Evolutionary conservation across 1,140 invertebrate genomes (phyloP).

Genomic region (Octopus bimaculoides): DNA sequence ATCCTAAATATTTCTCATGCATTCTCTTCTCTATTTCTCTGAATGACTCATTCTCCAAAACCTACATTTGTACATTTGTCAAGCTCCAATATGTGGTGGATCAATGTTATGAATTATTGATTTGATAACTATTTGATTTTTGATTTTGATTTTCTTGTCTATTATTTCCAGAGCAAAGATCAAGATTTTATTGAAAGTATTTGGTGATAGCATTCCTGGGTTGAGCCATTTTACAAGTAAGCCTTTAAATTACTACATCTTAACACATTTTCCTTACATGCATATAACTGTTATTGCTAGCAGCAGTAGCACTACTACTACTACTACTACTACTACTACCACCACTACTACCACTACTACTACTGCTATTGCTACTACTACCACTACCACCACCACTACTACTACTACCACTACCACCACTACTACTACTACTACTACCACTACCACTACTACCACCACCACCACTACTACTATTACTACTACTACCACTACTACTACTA

Average conservation of each 20-base stretch:
- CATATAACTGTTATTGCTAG: background rate
- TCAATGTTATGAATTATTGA: too few relatives aligned
- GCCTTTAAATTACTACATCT: constrained; percentile 18
- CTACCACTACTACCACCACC: constrained; percentile 15
- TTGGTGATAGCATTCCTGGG: constrained; percentile 44
- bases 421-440: background rate
- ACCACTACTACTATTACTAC: background rate
- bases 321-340: background rate
- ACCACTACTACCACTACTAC: background rate
- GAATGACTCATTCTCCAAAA: too few relatives aligned
- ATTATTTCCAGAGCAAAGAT: constrained; percentile 36
- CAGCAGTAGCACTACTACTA: background rate
- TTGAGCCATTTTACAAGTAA: constrained; percentile 40
- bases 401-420: background rate
- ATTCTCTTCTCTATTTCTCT: too few relatives aligned
- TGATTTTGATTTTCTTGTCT: background rate
- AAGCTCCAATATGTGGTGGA: too few relatives aligned
- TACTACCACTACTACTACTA: background rate
- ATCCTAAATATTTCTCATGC: too few relatives aligned
- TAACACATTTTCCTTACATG: background rate
- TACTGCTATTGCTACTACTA: constrained; percentile 9
- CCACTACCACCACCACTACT: background rate
- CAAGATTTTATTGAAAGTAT: constrained; percentile 30
- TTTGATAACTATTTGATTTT: background rate
- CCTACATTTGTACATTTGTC: too few relatives aligned